These are phyloP conservation scores for Acanthococcus lagerstroemiae DNA, from an alignment of 2,888 invertebrate species.

Conservation along the genomic window DNA sequence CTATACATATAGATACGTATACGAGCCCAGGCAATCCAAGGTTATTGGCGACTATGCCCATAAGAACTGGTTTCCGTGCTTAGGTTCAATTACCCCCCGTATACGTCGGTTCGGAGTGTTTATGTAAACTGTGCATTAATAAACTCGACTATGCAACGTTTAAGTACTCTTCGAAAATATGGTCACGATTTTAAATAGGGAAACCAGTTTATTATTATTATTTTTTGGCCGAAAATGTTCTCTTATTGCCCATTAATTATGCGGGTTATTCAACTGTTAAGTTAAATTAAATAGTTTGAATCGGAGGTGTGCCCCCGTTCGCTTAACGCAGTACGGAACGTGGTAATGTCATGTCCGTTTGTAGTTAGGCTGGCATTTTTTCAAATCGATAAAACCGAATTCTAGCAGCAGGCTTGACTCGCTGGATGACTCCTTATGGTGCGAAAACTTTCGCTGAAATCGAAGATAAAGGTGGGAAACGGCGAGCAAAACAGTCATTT, in stretches of 20 bases:
- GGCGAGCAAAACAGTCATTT: too few relatives aligned
- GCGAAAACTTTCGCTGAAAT: too few relatives aligned
- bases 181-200: constrained; percentile 26
- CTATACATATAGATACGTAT: too few relatives aligned
- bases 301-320: constrained; percentile 24
- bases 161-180: constrained; percentile 28
- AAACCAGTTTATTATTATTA: constrained; percentile 28
- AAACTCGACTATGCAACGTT: constrained; percentile 28
- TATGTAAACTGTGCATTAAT: constrained; percentile 30
- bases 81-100: constrained; percentile 30
- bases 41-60: constrained; percentile 28
- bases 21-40: constrained; percentile 19
- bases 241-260: constrained; percentile 30
- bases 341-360: too few relatives aligned
- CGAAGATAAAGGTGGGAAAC: too few relatives aligned
- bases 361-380: too few relatives aligned
- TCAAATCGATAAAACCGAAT: too few relatives aligned
- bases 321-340: background rate
- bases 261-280: constrained; percentile 29
- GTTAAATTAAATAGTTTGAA: constrained; percentile 28
- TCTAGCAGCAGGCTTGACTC: too few relatives aligned
- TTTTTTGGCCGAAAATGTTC: constrained; percentile 28
- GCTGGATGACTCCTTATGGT: too few relatives aligned
- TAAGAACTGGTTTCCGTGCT: constrained; percentile 28
- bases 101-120: constrained; percentile 24